Evolutionary conservation across 1,140 invertebrate genomes (phyloP).

Genomic region (Chionoecetes opilio): DNA sequence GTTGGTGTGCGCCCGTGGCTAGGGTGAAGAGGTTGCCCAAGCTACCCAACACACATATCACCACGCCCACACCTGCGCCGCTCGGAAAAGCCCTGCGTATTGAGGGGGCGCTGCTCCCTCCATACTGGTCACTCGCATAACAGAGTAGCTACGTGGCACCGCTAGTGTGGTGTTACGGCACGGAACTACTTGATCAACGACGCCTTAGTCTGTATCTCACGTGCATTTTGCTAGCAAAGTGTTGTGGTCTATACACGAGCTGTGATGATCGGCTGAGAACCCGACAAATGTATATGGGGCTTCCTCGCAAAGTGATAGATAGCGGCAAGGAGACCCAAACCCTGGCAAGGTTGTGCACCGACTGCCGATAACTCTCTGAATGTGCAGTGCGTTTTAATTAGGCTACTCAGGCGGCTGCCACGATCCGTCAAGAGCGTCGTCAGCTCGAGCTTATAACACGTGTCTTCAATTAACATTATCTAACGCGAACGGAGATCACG

Average conservation of each 20-base stretch:
- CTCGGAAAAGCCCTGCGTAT: not conserved
- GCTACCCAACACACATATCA: constrained; percentile 31
- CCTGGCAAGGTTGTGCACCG: not conserved
- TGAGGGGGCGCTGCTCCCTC: not conserved
- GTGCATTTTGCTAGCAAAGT: no score
- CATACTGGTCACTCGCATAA: no score
- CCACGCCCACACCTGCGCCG: constrained; percentile 63
- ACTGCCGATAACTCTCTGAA: not conserved
- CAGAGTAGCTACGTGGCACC: no score
- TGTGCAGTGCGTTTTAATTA: no score
- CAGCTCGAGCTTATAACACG: not conserved
- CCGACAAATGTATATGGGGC: no score
- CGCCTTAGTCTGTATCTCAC: no score
- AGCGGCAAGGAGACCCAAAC: not conserved
- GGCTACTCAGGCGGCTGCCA: not conserved
- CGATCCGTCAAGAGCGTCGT: not conserved
- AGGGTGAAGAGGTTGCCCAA: constrained; percentile 50
- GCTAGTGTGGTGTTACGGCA: no score
- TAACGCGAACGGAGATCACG: not conserved
- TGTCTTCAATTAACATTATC: not conserved
- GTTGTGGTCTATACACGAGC: no score
- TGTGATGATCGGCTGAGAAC: no score
- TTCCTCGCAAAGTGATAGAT: no score
- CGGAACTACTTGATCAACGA: no score
- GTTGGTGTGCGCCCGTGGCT: constrained; percentile 45